A percentile compares a stretch with the other conserved stretches of the same genome.
phyloP scores from a whole-genome alignment of 2,888 invertebrate species.

The Stictocephala bisonia region DNA sequence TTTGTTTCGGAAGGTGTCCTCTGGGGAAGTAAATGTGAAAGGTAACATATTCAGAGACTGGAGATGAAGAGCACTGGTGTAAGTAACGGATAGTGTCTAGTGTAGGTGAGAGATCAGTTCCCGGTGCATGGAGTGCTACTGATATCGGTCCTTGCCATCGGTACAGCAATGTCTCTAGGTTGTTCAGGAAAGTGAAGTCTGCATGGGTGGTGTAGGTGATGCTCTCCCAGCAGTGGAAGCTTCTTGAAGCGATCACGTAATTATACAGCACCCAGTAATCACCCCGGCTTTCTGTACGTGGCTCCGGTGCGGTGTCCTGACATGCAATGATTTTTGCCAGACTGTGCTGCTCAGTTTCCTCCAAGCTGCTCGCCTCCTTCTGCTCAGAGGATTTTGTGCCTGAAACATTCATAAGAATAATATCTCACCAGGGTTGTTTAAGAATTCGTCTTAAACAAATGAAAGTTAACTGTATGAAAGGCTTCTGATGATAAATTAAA shows the following conservation, averaged over 20 bases:
- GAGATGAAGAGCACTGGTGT: constrained; percentile 77
- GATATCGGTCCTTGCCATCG: constrained; percentile 91
- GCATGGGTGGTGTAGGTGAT: constrained; percentile 94
- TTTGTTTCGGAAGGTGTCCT: constrained; percentile 83
- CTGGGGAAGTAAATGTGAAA: constrained; percentile 92
- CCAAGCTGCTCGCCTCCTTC: constrained; percentile 48
- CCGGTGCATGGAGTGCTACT: constrained; percentile 88
- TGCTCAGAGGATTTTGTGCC: constrained; percentile 50
- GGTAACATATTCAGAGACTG: constrained; percentile 82
- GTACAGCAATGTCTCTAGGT: constrained; percentile 84
- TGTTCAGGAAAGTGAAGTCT: constrained; percentile 91
- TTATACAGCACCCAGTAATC: constrained; percentile 92
- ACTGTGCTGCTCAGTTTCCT: constrained; percentile 51
- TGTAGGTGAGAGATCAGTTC: constrained; percentile 81
- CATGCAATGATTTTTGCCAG: constrained; percentile 71
- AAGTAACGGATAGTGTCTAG: constrained; percentile 84
- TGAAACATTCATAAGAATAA: constrained; percentile 41
- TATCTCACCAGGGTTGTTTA: constrained; percentile 38
- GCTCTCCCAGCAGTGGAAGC: constrained; percentile 77
- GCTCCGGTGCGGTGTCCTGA: constrained; percentile 71
- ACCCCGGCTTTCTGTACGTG: constrained; percentile 77
- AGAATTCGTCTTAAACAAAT: too few species aligned
- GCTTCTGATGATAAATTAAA: too few species aligned
- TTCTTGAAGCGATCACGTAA: constrained; percentile 77
- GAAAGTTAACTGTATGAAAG: too few species aligned